Evolutionary conservation across 2,797 vertebrate genomes (phyloP).

Genomic region (Micrastur ruficollis): DNA sequence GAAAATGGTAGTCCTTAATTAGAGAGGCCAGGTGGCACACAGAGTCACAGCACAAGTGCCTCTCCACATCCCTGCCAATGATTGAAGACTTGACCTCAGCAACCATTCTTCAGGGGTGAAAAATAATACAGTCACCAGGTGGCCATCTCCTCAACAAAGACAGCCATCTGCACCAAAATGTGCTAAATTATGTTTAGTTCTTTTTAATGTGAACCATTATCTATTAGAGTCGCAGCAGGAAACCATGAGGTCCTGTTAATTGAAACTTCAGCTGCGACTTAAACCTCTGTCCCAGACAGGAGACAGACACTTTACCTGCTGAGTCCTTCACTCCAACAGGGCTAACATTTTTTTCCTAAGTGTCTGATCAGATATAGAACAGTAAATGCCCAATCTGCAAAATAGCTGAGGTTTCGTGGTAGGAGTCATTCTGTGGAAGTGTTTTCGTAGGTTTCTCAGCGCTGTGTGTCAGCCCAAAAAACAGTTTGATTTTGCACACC

Average conservation of each 20-base stretch:
- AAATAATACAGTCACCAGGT: slow-evolving; percentile 64
- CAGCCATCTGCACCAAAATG: slow-evolving; percentile 55
- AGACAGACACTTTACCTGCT: slow-evolving; percentile 32
- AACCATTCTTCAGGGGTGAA: slow-evolving; percentile 56
- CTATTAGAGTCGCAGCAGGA: slow-evolving; percentile 53
- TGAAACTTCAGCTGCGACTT: slow-evolving; percentile 54
- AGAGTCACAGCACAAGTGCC: slow-evolving; percentile 34
- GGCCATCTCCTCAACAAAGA: slow-evolving; percentile 49
- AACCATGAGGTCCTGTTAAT: slow-evolving; percentile 50
- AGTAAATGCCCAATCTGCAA: background rate
- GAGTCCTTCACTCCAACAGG: background rate
- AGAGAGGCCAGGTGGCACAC: slow-evolving; percentile 65
- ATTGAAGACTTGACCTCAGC: slow-evolving; percentile 63
- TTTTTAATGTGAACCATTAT: slow-evolving; percentile 62
- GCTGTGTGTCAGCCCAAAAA: background rate
- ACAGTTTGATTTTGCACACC: background rate
- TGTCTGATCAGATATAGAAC: background rate
- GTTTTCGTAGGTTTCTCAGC: background rate
- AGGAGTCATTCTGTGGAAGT: background rate
- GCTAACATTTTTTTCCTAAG: background rate
- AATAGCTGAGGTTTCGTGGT: background rate
- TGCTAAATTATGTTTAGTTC: slow-evolving; percentile 66
- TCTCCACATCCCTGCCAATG: slow-evolving; percentile 22
- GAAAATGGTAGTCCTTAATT: slow-evolving; percentile 65
- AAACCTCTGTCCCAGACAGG: slow-evolving; percentile 33